Conservation (phyloP, 2,797 vertebrate species). For the Paramormyrops hopkinsi region DNA sequence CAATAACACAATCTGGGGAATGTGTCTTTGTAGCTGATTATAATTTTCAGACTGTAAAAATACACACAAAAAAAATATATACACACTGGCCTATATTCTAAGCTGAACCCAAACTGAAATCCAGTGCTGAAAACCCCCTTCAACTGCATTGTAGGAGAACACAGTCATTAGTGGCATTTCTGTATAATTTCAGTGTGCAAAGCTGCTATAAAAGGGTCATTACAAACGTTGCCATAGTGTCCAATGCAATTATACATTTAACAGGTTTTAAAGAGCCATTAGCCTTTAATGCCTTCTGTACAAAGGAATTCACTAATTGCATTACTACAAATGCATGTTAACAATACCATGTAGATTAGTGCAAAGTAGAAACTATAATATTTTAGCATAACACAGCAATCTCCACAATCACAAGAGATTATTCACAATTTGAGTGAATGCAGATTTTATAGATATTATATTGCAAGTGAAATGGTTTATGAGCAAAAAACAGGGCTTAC, state of each 20-base stretch:
- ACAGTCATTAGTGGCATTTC: neutral
- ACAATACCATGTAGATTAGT: neutral
- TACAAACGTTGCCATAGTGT: neutral
- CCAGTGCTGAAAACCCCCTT: neutral
- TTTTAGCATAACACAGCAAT: neutral
- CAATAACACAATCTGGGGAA: neutral
- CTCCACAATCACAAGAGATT: neutral
- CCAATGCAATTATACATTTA: neutral
- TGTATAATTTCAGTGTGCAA: neutral
- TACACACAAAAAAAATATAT: neutral
- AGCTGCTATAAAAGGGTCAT: neutral
- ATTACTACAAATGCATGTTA: conserved; percentile 16
- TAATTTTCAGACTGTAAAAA: neutral
- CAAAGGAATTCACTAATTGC: conserved; percentile 20
- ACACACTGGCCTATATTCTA: neutral
- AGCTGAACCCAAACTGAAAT: neutral
- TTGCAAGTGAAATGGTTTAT: neutral
- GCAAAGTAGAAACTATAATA: neutral
- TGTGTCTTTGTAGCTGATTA: neutral
- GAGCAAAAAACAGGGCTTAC: neutral
- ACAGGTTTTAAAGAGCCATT: neutral
- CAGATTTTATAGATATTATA: neutral
- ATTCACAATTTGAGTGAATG: neutral
- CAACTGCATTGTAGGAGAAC: neutral
- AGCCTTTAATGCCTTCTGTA: neutral